Percentiles rank a stretch among this genome's conserved stretches.
Evolutionary conservation across 2,888 invertebrate genomes (phyloP).

Genomic region (Temnothorax unifasciatus): DNA sequence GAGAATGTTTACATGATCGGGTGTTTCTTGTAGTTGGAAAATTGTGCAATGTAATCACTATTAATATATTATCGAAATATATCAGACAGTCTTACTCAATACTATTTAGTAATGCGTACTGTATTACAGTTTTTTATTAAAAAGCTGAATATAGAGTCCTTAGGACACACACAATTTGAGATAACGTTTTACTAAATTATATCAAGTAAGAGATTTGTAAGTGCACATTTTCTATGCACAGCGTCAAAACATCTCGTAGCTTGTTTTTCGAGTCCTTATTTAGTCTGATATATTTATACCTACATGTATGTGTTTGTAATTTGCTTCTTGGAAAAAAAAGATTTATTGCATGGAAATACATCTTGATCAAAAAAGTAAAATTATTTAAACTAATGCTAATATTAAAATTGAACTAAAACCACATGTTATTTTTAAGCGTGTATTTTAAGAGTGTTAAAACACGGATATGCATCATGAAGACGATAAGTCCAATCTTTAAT

Average conservation of each 20-base stretch:
- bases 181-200: constrained; percentile 31
- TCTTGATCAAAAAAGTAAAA: neutral
- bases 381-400: constrained; percentile 31
- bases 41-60: constrained; percentile 58
- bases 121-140: neutral
- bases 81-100: constrained; percentile 57
- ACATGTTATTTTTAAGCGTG: constrained; percentile 1
- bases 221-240: constrained; percentile 53
- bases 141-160: neutral
- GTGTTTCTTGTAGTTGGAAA: constrained; percentile 47
- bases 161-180: neutral
- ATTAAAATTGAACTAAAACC: constrained; percentile 31
- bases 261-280: constrained; percentile 58
- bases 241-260: constrained; percentile 35
- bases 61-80: constrained; percentile 51
- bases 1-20: constrained; percentile 59
- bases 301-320: constrained; percentile 13
- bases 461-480: neutral
- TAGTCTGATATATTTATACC: constrained; percentile 47
- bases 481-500: constrained; percentile 25
- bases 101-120: constrained; percentile 30
- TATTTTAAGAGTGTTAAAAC: neutral
- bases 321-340: neutral
- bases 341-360: constrained; percentile 17
- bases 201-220: constrained; percentile 27